Evolutionary conservation across 2,113 vertebrate genomes (phyloP).

Genomic region (Rynchops niger): DNA sequence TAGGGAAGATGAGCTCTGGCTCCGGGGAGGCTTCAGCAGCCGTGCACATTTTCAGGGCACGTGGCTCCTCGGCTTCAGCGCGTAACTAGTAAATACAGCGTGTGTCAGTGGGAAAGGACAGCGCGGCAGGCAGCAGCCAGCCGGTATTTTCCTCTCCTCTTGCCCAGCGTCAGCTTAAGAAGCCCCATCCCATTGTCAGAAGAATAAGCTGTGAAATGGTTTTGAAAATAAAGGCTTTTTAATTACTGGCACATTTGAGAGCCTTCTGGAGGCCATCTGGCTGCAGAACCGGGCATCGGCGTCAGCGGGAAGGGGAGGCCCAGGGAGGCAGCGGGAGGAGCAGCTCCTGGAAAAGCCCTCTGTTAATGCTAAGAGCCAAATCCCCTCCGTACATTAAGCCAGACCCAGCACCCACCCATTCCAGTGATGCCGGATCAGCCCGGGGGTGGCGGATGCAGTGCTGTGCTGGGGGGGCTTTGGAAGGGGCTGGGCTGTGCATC

Average conservation of each 20-base stretch:
- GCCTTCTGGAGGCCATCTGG: constrained; percentile 54
- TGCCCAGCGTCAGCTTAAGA: not conserved
- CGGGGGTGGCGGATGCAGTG: rapidly evolving
- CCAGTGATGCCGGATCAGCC: rapidly evolving
- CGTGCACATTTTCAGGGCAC: not conserved
- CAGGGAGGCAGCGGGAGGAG: not conserved
- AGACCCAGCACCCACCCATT: rapidly evolving
- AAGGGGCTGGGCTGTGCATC: not conserved
- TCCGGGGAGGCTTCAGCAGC: not conserved
- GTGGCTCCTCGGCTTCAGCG: not conserved
- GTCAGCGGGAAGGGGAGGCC: not conserved
- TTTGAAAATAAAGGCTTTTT: constrained; percentile 34
- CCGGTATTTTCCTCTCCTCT: not conserved
- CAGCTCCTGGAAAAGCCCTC: not conserved
- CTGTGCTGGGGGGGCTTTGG: not conserved
- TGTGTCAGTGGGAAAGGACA: rapidly evolving
- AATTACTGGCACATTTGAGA: not conserved
- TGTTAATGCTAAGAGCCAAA: not conserved
- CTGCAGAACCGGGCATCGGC: not conserved
- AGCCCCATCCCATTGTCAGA: not conserved
- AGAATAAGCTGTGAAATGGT: constrained; percentile 21
- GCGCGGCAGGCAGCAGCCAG: not conserved
- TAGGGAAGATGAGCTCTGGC: not conserved
- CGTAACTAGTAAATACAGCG: rapidly evolving
- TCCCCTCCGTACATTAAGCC: not conserved